Evolutionary conservation across 2,797 vertebrate genomes (phyloP).

Genomic region (Coendou prehensilis): DNA sequence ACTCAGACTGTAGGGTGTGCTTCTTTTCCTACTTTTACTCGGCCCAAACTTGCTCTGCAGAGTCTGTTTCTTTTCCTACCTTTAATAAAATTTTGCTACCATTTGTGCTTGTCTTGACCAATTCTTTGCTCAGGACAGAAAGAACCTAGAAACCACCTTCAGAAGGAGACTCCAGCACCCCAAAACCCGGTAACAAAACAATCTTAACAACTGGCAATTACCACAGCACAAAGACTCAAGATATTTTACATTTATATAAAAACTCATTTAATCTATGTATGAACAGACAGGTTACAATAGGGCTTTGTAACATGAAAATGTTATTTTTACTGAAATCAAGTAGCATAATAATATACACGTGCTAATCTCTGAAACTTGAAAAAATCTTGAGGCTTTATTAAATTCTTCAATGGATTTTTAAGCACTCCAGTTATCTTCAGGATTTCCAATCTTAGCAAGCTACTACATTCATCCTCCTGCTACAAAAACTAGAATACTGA

Average conservation of each 20-base stretch:
- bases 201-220: slow-evolving; percentile 44
- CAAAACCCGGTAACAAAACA: not conserved
- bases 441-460: slow-evolving; percentile 18
- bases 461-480: not conserved
- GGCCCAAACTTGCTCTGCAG: not conserved
- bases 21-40: not conserved
- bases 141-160: not conserved
- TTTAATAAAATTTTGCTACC: not conserved
- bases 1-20: not conserved
- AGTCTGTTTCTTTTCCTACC: not conserved
- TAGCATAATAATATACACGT: not conserved
- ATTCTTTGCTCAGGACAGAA: not conserved
- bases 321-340: slow-evolving; percentile 20
- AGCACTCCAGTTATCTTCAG: not conserved
- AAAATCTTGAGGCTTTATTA: slow-evolving; percentile 8
- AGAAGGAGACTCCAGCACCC: not conserved
- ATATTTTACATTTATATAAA: not conserved
- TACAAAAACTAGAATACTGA: not conserved
- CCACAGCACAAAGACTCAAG: slow-evolving; percentile 31
- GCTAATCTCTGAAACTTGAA: not conserved
- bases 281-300: not conserved
- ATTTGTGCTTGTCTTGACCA: not conserved
- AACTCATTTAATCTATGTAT: slow-evolving; percentile 4
- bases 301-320: slow-evolving; percentile 42
- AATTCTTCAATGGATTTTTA: slow-evolving; percentile 21